These are phyloP conservation scores for Brachionus rotundiformis DNA, from an alignment of 1,140 invertebrate genomes.

Conservation along the genomic window DNA sequence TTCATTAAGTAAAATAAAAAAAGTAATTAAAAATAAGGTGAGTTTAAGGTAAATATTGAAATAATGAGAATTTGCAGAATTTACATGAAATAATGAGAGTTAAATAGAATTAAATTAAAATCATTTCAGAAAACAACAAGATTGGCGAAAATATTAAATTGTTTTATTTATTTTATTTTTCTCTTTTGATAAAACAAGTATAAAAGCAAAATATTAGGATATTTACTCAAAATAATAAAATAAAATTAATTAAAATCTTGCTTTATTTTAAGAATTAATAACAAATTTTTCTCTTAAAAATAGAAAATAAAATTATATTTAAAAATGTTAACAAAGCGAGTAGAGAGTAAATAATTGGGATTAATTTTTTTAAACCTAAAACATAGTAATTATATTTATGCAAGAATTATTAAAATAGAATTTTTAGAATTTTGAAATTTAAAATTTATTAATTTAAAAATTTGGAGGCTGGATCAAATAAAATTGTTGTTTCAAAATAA, in stretches of 20 bases:
- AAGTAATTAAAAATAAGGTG: neutral
- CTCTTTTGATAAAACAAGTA: neutral
- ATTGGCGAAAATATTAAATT: neutral
- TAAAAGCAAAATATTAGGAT: neutral
- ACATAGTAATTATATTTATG: no score
- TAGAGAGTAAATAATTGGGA: no score
- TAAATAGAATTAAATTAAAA: neutral
- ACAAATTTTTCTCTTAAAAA: no score
- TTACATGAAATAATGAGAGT: neutral
- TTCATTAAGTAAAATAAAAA: neutral
- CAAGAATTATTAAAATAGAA: no score
- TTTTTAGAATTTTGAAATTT: no score
- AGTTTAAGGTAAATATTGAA: neutral
- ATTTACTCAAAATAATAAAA: neutral
- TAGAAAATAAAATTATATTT: neutral
- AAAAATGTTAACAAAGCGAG: no score
- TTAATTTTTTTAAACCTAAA: no score
- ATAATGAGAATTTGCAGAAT: neutral
- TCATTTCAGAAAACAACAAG: neutral
- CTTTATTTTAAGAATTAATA: no score
- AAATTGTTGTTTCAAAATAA: no score
- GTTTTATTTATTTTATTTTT: neutral
- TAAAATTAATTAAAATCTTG: neutral
- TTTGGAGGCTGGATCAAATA: no score
- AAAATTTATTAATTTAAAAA: no score